These are phyloP conservation scores for Myopa tessellatipennis DNA, from an alignment of 2,888 invertebrate genomes.

Conservation along the genomic window DNA sequence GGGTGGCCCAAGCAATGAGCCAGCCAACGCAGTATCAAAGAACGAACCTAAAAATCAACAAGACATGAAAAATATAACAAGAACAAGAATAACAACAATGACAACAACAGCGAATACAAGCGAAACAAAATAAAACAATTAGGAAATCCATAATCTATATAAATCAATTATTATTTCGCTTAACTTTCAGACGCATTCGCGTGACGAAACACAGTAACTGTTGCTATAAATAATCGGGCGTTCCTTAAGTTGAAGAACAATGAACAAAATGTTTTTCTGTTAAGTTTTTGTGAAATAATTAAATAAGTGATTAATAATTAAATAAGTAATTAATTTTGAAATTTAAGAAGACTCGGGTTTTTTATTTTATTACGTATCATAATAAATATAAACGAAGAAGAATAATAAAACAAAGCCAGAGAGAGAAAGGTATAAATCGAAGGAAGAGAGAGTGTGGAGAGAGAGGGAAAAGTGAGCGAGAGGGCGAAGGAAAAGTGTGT, in stretches of 20 bases:
- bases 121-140: constrained; percentile 11
- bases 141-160: constrained; percentile 31
- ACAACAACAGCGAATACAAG: constrained; percentile 21
- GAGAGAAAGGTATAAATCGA: too few relatives aligned
- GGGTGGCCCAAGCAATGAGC: not conserved
- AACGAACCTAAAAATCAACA: constrained; percentile 9
- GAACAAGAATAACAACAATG: not conserved
- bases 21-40: not conserved
- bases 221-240: constrained; percentile 1
- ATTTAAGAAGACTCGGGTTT: not conserved
- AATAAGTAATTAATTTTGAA: not conserved
- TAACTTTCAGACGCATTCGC: constrained; percentile 19
- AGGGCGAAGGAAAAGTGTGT: not conserved
- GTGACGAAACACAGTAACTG: constrained; percentile 7
- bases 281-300: not conserved
- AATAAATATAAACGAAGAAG: not conserved
- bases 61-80: not conserved
- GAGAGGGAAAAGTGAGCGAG: not conserved
- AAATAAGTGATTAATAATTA: not conserved
- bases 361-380: not conserved
- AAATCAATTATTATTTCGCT: constrained; percentile 30
- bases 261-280: not conserved
- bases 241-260: not conserved
- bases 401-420: too few relatives aligned
- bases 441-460: not conserved